Evolutionary conservation across 2,113 vertebrate species (phyloP).

Genomic region (Chrysochloris asiatica): DNA sequence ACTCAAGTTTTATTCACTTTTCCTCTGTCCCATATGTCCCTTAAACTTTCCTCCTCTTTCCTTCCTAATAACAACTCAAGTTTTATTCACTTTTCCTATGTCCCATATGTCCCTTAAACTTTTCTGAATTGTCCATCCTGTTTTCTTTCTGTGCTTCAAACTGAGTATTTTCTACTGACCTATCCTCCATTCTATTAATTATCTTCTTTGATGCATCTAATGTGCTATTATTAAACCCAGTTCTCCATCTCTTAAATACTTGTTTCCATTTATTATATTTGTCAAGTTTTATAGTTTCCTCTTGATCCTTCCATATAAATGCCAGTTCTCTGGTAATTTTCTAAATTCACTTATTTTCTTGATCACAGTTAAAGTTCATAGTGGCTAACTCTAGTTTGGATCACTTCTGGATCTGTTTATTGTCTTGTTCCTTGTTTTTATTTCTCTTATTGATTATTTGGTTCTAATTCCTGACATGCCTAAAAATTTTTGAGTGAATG

Average conservation of each 20-base stretch:
- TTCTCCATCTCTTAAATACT: neutral
- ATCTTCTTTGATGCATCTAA: neutral
- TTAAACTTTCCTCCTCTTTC: too few species aligned
- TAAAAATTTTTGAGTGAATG: neutral
- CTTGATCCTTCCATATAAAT: neutral
- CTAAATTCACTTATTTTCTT: neutral
- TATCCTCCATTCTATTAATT: constrained; percentile 1
- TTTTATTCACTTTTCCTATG: too few species aligned
- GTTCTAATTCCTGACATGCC: neutral
- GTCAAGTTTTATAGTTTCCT: neutral
- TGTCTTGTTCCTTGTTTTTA: neutral
- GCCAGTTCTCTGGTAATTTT: neutral
- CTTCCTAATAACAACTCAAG: too few species aligned
- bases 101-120: neutral
- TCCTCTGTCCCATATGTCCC: too few species aligned
- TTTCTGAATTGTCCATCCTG: neutral
- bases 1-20: too few species aligned
- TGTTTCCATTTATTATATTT: constrained; percentile 31
- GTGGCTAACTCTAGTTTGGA: too few species aligned
- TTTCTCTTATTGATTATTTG: neutral
- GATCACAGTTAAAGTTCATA: too few species aligned
- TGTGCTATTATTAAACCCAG: neutral
- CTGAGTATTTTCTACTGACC: neutral
- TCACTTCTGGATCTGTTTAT: too few species aligned
- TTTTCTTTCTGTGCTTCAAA: neutral